phyloP scores from a whole-genome alignment of 2,888 invertebrate genomes.

The Epinotia brunnichana region DNA sequence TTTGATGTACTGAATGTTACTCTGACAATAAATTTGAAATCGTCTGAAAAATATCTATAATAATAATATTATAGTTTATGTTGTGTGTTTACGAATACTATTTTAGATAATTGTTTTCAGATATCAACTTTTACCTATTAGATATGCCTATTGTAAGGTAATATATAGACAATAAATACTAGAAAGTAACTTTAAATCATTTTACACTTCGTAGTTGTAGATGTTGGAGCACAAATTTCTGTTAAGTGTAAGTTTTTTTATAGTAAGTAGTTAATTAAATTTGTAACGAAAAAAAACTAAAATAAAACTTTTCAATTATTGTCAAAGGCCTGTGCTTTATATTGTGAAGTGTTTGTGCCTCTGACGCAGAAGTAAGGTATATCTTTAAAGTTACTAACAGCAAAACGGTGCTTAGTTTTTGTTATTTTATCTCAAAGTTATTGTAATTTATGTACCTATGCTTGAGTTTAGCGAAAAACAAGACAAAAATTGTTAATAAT shows the following conservation, averaged over 20 bases:
- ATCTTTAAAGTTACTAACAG: conserved; percentile 26
- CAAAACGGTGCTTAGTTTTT: conserved; percentile 36
- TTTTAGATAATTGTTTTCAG: conserved; percentile 39
- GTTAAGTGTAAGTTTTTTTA: conserved; percentile 65
- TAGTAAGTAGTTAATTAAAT: conserved; percentile 59
- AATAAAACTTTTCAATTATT: conserved; percentile 32
- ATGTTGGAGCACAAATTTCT: conserved; percentile 77
- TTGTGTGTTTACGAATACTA: conserved; percentile 30
- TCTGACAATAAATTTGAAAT: conserved; percentile 39
- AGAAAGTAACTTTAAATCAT: conserved; percentile 61
- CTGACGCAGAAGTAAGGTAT: conserved; percentile 26
- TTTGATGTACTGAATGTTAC: conserved; percentile 39
- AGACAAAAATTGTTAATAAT: no score
- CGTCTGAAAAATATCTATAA: conserved; percentile 13
- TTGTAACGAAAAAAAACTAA: conserved; percentile 49
- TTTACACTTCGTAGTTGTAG: conserved; percentile 78
- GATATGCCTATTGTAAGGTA: conserved; percentile 40
- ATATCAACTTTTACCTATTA: conserved; percentile 38
- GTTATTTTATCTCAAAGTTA: conserved; percentile 18
- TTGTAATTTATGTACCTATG: conserved; percentile 18
- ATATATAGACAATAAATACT: conserved; percentile 48
- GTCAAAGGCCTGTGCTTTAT: conserved; percentile 43
- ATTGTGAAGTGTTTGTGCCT: conserved; percentile 34
- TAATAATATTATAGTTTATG: conserved; percentile 17
- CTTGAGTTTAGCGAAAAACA: conserved; percentile 8